A percentile compares a stretch with the other conserved stretches of the same genome.
Conservation (phyloP, 2,113 vertebrate genomes). For the Paracanthobrama guichenoti region DNA sequence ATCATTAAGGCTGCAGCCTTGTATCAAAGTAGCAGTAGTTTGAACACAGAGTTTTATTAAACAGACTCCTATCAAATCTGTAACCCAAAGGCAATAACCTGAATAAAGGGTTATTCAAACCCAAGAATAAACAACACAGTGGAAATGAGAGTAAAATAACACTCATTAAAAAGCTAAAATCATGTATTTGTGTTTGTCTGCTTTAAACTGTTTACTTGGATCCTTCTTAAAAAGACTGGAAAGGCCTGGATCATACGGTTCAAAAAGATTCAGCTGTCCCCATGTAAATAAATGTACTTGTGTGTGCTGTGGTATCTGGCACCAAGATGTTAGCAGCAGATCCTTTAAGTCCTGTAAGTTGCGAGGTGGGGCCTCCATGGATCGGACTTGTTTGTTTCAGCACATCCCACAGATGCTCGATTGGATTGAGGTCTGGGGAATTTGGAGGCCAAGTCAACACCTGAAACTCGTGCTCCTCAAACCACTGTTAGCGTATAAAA, state of each 20-base stretch:
- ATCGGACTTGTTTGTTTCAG: too few species aligned
- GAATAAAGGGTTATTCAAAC: too few species aligned
- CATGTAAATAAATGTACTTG: not conserved
- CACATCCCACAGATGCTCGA: too few species aligned
- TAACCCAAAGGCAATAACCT: not conserved
- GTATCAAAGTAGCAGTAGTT: not conserved
- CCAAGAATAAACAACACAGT: too few species aligned
- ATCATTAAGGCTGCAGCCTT: not conserved
- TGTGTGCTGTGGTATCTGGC: too few species aligned
- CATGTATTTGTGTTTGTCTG: not conserved
- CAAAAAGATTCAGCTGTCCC: not conserved
- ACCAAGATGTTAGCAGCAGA: too few species aligned
- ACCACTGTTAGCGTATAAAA: too few species aligned
- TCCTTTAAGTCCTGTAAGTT: too few species aligned
- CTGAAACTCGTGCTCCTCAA: too few species aligned
- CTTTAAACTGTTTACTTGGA: not conserved
- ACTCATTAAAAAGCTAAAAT: not conserved
- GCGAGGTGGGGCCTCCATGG: too few species aligned
- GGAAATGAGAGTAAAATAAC: not conserved
- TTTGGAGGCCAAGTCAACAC: too few species aligned
- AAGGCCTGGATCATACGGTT: not conserved
- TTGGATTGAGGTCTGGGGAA: too few species aligned
- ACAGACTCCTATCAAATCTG: not conserved
- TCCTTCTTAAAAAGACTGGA: not conserved
- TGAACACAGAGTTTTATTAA: not conserved